These are phyloP conservation scores for Triops longicaudatus DNA, from an alignment of 1,140 invertebrate genomes.

Conservation along the genomic window DNA sequence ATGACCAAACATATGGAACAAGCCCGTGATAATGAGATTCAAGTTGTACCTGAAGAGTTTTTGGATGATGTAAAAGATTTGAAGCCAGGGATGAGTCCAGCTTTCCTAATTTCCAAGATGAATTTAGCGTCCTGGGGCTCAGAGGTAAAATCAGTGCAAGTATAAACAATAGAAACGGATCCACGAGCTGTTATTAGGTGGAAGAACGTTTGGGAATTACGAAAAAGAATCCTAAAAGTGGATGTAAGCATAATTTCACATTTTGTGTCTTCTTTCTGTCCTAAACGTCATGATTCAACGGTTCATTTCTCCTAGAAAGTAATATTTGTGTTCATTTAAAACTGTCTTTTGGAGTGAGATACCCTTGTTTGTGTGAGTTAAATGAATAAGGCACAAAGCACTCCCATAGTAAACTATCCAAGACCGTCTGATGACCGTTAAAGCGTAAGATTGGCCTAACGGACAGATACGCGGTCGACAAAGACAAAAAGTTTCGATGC, in stretches of 20 bases:
- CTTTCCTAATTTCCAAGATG: slow-evolving; percentile 55
- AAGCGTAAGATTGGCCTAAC: slow-evolving; percentile 17
- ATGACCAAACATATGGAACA: slow-evolving; percentile 55
- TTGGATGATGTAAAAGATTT: slow-evolving; percentile 49
- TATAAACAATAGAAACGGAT: not conserved
- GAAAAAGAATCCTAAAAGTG: slow-evolving; percentile 29
- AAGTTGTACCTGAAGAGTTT: slow-evolving; percentile 69
- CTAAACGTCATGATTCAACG: not conserved
- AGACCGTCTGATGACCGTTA: slow-evolving; percentile 33
- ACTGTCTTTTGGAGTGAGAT: not conserved
- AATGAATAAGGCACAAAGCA: slow-evolving; percentile 27
- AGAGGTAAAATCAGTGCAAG: slow-evolving; percentile 45
- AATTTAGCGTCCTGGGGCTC: slow-evolving; percentile 72
- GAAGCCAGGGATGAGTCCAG: slow-evolving; percentile 31
- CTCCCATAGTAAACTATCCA: slow-evolving; percentile 28
- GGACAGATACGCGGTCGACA: slow-evolving; percentile 32
- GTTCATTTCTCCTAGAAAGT: slow-evolving; percentile 31
- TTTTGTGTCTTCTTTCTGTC: too few relatives aligned
- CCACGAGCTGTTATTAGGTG: not conserved
- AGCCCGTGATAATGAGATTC: slow-evolving; percentile 59
- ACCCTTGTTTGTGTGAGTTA: not conserved
- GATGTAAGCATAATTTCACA: slow-evolving; percentile 24
- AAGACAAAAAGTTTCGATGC: too few relatives aligned
- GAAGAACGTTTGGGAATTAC: slow-evolving; percentile 24
- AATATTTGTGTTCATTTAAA: slow-evolving; percentile 8